Percentiles rank a stretch among this genome's conserved stretches.
phyloP scores from a whole-genome alignment of 2,888 invertebrate genomes.

The Antheraea yamamai region DNA sequence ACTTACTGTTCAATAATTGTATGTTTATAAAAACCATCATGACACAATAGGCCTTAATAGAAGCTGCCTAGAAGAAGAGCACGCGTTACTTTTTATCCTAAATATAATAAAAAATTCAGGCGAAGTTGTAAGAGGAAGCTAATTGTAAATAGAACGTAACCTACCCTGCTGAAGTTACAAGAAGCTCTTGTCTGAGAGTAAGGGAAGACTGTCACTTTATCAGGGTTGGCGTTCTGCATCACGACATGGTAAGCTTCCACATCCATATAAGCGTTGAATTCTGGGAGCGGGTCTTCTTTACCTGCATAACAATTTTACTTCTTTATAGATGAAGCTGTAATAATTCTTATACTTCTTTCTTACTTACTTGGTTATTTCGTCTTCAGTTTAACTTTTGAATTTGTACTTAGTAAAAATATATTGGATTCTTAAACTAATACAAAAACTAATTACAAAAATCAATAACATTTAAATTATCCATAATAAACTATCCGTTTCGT shows the following conservation, averaged over 20 bases:
- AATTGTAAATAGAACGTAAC: slow-evolving; percentile 22
- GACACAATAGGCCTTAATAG: no score
- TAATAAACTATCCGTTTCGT: no score
- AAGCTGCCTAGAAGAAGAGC: no score
- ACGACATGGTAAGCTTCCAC: slow-evolving; percentile 64
- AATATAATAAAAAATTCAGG: no score
- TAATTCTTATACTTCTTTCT: neutral
- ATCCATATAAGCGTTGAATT: slow-evolving; percentile 68
- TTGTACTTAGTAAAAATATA: neutral
- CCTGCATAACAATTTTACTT: slow-evolving; percentile 33
- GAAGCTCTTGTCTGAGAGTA: slow-evolving; percentile 54
- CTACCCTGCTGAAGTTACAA: slow-evolving; percentile 51
- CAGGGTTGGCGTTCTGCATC: slow-evolving; percentile 51
- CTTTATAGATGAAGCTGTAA: neutral
- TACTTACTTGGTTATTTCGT: neutral
- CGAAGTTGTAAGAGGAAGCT: neutral
- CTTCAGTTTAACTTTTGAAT: no score
- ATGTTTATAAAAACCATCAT: no score
- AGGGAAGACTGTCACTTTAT: slow-evolving; percentile 64
- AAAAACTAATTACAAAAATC: no score
- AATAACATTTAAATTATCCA: no score
- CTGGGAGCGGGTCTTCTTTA: slow-evolving; percentile 46
- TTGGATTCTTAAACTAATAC: neutral
- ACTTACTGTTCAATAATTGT: no score
- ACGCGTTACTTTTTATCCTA: no score